Evolutionary conservation across 2,113 vertebrate species (phyloP).

Genomic region (Vireo altiloquus): DNA sequence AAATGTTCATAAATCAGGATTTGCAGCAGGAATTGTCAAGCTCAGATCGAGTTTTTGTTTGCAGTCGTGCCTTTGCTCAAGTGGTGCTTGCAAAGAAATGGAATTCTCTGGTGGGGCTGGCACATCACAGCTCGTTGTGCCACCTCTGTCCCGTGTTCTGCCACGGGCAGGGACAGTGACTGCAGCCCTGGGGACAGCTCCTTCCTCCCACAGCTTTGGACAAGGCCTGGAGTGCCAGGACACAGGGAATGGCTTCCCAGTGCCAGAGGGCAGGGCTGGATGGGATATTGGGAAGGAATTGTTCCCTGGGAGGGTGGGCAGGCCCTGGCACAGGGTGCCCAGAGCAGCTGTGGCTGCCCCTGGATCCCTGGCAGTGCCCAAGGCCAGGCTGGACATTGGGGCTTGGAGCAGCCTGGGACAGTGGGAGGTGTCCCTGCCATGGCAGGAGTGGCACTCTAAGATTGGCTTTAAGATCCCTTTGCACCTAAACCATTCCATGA

Average conservation of each 20-base stretch:
- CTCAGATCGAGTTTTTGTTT: not conserved
- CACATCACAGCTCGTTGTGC: not conserved
- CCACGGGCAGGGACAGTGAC: not conserved
- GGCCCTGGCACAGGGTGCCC: not conserved
- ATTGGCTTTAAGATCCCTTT: no score
- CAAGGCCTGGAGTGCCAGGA: not conserved
- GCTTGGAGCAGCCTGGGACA: not conserved
- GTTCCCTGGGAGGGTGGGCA: not conserved
- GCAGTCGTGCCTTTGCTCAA: accelerated
- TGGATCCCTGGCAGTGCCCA: not conserved
- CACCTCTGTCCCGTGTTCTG: not conserved
- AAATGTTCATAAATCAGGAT: not conserved
- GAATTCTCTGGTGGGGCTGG: not conserved
- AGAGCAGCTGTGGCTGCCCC: not conserved
- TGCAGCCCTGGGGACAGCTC: not conserved
- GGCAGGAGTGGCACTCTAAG: no score
- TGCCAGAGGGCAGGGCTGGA: not conserved
- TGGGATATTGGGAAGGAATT: not conserved
- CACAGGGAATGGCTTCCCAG: not conserved
- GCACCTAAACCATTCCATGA: no score
- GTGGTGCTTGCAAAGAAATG: not conserved
- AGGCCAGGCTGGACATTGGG: not conserved
- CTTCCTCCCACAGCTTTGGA: not conserved
- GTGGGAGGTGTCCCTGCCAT: no score
- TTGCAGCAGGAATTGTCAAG: not conserved